A percentile compares a stretch with the other conserved stretches of the same genome.
Conservation (phyloP, 2,888 invertebrate genomes). For the Junonia oenone region DNA sequence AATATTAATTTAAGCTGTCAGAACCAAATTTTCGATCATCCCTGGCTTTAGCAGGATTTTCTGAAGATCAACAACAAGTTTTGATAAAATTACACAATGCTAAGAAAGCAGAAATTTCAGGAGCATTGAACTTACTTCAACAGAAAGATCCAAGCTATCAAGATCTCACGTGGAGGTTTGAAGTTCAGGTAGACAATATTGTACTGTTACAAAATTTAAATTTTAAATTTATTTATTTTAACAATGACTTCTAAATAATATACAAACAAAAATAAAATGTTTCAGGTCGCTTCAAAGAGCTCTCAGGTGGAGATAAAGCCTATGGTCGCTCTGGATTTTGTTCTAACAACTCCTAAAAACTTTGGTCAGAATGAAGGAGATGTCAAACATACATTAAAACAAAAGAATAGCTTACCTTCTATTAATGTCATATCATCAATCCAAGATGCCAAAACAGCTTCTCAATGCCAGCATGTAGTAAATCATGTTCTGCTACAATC, state of each 20-base stretch:
- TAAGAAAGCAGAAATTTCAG: slow-evolving; percentile 75
- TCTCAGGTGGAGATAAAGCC: slow-evolving; percentile 55
- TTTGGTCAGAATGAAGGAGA: slow-evolving; percentile 41
- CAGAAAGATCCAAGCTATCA: slow-evolving; percentile 60
- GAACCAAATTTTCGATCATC: slow-evolving; percentile 66
- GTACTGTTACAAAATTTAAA: not conserved
- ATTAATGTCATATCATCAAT: slow-evolving; percentile 47
- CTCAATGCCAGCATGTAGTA: slow-evolving; percentile 63
- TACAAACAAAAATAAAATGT: not conserved
- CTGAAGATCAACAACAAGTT: slow-evolving; percentile 78
- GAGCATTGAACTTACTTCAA: slow-evolving; percentile 66
- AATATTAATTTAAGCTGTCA: slow-evolving; percentile 46
- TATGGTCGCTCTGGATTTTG: slow-evolving; percentile 59
- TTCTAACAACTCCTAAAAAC: slow-evolving; percentile 54
- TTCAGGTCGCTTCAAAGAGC: slow-evolving; percentile 57
- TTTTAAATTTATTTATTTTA: not conserved
- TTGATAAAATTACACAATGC: slow-evolving; percentile 80
- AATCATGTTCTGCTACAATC: slow-evolving; percentile 68
- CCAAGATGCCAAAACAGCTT: slow-evolving; percentile 61
- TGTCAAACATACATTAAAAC: slow-evolving; percentile 1
- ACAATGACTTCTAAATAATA: not conserved
- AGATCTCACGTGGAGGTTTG: slow-evolving; percentile 68
- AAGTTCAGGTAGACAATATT: slow-evolving; percentile 53
- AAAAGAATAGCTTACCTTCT: slow-evolving; percentile 24
- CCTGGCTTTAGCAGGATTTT: slow-evolving; percentile 77